phyloP scores from a whole-genome alignment of 2,888 invertebrate genomes.

The Zaprionus lineosus region DNA sequence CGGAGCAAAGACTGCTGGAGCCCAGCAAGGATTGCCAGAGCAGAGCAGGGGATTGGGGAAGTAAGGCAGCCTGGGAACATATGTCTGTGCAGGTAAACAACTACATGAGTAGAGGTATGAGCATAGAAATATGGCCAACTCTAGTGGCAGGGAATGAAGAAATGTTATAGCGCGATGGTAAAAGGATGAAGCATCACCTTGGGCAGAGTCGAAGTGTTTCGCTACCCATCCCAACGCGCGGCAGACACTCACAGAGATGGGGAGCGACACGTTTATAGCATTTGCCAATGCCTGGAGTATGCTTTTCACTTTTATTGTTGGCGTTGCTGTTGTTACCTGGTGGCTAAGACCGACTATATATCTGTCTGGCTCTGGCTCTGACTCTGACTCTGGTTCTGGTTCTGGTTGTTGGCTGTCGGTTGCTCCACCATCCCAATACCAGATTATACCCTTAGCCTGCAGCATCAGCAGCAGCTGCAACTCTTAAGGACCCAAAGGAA shows the following conservation, averaged over 20 bases:
- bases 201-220: too few species aligned
- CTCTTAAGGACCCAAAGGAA: too few species aligned
- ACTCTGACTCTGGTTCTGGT: conserved; percentile 27
- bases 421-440: too few species aligned
- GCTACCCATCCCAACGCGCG: background rate
- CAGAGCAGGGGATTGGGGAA: background rate
- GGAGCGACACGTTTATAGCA: conserved; percentile 69
- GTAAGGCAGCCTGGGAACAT: conserved; percentile 32
- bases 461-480: conserved; percentile 42
- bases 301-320: conserved; percentile 72
- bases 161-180: background rate
- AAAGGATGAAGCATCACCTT: background rate
- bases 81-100: conserved; percentile 47
- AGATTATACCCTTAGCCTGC: conserved; percentile 30
- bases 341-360: conserved; percentile 38
- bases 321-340: conserved; percentile 20
- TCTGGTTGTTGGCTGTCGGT: background rate
- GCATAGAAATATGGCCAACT: conserved; percentile 56
- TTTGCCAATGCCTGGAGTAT: conserved; percentile 68
- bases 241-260: conserved; percentile 5
- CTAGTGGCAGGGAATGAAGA: conserved; percentile 14
- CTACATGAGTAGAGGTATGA: conserved; percentile 6
- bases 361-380: conserved; percentile 11
- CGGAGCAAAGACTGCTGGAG: too few species aligned
- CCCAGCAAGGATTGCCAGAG: too few species aligned